phyloP scores from a whole-genome alignment of 2,797 vertebrate species.

The Enoplosus armatus region DNA sequence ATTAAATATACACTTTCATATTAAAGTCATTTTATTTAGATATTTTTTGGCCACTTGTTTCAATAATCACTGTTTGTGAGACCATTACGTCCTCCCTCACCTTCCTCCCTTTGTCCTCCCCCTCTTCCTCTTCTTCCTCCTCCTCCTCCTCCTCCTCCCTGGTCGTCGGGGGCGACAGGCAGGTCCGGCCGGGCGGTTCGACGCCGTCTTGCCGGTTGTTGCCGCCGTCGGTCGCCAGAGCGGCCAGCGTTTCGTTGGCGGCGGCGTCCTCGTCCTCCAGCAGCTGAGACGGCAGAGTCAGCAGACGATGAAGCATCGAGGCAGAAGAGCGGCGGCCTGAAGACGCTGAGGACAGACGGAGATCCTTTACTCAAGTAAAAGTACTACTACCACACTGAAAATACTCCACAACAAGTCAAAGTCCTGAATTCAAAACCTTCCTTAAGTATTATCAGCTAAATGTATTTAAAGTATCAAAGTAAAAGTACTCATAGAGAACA shows the following conservation, averaged over 20 bases:
- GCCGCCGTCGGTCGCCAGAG: conserved; percentile 30
- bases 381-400: too few relatives aligned
- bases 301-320: conserved; percentile 87
- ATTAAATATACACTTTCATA: too few relatives aligned
- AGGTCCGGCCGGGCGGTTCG: neutral
- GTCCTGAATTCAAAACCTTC: too few relatives aligned
- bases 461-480: too few relatives aligned
- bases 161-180: conserved; percentile 4
- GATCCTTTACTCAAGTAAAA: too few relatives aligned
- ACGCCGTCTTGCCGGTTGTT: neutral
- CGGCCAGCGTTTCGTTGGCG: conserved; percentile 61
- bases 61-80: too few relatives aligned
- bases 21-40: too few relatives aligned
- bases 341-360: conserved; percentile 22
- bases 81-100: conserved; percentile 22
- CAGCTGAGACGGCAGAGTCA: conserved; percentile 85
- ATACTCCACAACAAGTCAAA: too few relatives aligned
- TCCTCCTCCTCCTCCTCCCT: conserved; percentile 57
- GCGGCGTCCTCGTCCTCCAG: conserved; percentile 75
- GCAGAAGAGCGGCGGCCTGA: conserved; percentile 73
- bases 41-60: too few relatives aligned
- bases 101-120: conserved; percentile 74
- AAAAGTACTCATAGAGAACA: too few relatives aligned
- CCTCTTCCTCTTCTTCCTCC: conserved; percentile 65
- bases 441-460: too few relatives aligned